These are phyloP conservation scores for Rhipidura dahli DNA, from an alignment of 2,113 vertebrate genomes.

Conservation along the genomic window DNA sequence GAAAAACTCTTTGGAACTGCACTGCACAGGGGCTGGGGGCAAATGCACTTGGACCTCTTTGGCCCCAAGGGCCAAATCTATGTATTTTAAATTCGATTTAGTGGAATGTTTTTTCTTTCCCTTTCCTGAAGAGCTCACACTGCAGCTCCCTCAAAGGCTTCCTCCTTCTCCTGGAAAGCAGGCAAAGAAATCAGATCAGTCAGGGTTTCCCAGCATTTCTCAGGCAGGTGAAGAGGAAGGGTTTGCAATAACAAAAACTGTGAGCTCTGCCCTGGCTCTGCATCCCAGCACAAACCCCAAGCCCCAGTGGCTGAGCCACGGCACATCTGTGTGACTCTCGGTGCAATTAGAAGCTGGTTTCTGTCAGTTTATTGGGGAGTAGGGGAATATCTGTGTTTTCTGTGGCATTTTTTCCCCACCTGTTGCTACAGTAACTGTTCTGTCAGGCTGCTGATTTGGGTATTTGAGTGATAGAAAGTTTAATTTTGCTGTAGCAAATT, in stretches of 20 bases:
- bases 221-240: not conserved
- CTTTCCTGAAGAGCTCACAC: not conserved
- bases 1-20: not conserved
- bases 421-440: conserved; percentile 5
- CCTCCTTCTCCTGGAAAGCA: not conserved
- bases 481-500: conserved; percentile 4
- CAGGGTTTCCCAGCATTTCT: not conserved
- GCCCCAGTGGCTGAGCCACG: rapidly evolving
- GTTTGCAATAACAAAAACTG: rapidly evolving
- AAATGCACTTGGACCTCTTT: not conserved
- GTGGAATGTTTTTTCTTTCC: not conserved
- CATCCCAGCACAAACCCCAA: not conserved
- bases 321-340: rapidly evolving
- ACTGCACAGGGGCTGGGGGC: not conserved
- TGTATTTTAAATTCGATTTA: not conserved
- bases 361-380: rapidly evolving
- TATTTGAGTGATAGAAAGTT: not conserved
- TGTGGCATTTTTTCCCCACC: not conserved
- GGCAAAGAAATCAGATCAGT: not conserved
- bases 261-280: not conserved
- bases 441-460: not conserved
- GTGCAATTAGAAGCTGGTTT: not conserved
- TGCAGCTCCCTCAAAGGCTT: not conserved
- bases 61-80: not conserved
- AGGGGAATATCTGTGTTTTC: not conserved